A percentile compares a stretch with the other conserved stretches of the same genome.
phyloP scores from a whole-genome alignment of 2,113 vertebrate species.

The Sinocyclocheilus anophthalmus region DNA sequence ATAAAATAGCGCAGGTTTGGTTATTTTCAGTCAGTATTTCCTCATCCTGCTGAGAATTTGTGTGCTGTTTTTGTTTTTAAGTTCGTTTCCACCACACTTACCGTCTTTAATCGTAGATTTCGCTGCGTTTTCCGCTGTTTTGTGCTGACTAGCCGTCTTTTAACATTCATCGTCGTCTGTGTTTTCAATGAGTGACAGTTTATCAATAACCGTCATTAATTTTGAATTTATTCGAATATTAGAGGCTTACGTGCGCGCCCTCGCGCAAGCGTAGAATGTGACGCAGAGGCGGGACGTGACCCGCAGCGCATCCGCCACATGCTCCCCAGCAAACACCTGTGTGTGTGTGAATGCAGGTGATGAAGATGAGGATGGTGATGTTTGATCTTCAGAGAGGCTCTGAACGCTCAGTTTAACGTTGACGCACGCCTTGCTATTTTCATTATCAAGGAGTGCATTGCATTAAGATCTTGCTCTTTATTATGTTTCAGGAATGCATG shows the following conservation, averaged over 20 bases:
- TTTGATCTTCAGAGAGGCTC: neutral
- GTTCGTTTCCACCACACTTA: too few relatives aligned
- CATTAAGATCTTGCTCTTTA: neutral
- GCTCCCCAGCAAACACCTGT: neutral
- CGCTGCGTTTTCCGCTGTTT: neutral
- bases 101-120: neutral
- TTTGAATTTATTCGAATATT: neutral
- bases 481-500: neutral
- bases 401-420: neutral
- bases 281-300: slow-evolving; percentile 78
- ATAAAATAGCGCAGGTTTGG: neutral
- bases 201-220: neutral
- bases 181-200: neutral
- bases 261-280: slow-evolving; percentile 70
- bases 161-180: neutral
- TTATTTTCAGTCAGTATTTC: neutral
- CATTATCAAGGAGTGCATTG: neutral
- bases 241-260: neutral
- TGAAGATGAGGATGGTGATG: neutral
- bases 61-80: neutral
- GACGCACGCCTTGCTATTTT: neutral
- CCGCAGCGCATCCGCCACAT: slow-evolving; percentile 63
- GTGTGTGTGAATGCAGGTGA: too few relatives aligned
- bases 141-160: neutral
- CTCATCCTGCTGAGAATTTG: neutral